These are phyloP conservation scores for Cotesia glomerata DNA, from an alignment of 1,140 invertebrate genomes.

Conservation along the genomic window DNA sequence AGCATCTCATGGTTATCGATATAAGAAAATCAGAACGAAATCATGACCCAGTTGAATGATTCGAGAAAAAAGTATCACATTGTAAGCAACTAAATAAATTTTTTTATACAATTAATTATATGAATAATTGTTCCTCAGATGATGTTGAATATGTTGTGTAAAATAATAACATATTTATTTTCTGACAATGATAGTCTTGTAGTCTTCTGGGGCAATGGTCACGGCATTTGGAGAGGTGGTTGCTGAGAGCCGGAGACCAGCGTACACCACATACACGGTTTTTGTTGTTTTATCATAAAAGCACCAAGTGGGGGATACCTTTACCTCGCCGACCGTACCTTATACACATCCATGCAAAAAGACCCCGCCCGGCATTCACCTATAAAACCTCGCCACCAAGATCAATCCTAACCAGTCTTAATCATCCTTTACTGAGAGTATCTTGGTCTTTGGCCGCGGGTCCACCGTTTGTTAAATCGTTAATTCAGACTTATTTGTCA, in stretches of 20 bases:
- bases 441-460: conserved; percentile 4
- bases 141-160: no score
- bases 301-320: conserved; percentile 34
- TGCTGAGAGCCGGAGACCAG: neutral
- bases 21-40: no score
- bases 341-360: conserved; percentile 28
- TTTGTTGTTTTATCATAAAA: neutral
- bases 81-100: no score
- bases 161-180: neutral
- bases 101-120: no score
- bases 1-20: no score
- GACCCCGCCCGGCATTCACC: conserved; percentile 51
- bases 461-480: neutral
- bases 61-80: no score
- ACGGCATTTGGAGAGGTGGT: conserved; percentile 5
- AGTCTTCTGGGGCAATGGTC: neutral
- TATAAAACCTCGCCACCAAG: conserved; percentile 57
- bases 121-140: no score
- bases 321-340: conserved; percentile 2
- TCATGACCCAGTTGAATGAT: no score
- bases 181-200: neutral
- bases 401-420: conserved; percentile 58
- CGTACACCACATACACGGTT: neutral
- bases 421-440: conserved; percentile 17
- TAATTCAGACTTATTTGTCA: neutral